Evolutionary conservation across 2,888 invertebrate genomes (phyloP), one percentile per base, ranked within the genome.

Genomic region (Ferrisia virgata): DNA sequence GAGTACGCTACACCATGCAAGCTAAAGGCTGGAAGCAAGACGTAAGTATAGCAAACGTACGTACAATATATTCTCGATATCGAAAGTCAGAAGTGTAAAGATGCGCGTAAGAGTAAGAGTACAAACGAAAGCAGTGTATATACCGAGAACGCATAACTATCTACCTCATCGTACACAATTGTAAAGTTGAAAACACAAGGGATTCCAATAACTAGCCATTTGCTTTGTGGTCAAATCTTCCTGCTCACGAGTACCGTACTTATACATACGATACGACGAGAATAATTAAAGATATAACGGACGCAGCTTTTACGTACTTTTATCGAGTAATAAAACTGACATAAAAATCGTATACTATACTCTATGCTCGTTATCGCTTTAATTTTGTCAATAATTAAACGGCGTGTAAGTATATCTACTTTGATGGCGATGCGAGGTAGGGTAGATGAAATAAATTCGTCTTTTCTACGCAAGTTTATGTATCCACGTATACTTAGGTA

Each of bases 271-370:
- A 31, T 28, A 69, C 25, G 69, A 69, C 33, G 18, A 36, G 36
- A 76, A 76, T 76, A 76, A 76, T 76, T 76, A 76, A 76, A 33
- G 36, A 76, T 8, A 53, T 53, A n/a, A 0, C 53, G 8, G 36
- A 6, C 72, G 18, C 33, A 18, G 72, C 72, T 76, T 76, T 76
- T 76, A 76, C 36, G 72, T 76, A 76, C 72, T 76, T 64, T 64
- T 64, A 76, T 76, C 36, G 18, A 36, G 72, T 36, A 64, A 11
- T 64, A 64, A 64, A 64, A 64, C 28, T 28, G 28, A 64, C 18
- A 64, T 64, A 64, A 64, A 64, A 64, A 64, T 64, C 28, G 28
- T 28, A 13, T 13, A 13, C 28, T 3, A 25, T 15, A 28, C 22
- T 8, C 13, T 47, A 3, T n/a, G 47, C 47, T 47, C 22, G 53